Conservation (phyloP, 2,888 invertebrate species). For the Epicampocera succincta region DNA sequence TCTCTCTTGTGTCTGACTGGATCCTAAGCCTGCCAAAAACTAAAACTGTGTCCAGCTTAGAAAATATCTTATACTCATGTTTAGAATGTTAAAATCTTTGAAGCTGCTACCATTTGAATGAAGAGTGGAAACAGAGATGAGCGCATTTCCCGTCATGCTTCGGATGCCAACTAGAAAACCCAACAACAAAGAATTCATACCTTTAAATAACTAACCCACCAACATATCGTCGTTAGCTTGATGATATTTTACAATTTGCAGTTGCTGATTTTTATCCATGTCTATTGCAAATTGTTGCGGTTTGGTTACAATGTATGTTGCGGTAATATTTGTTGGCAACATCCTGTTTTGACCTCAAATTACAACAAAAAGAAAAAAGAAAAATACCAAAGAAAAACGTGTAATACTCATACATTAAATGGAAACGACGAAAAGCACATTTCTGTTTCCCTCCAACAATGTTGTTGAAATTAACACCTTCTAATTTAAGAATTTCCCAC, state of each 20-base stretch:
- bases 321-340: constrained; percentile 68
- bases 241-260: constrained; percentile 45
- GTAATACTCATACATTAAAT: constrained; percentile 43
- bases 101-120: too few species aligned
- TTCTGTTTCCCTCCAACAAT: constrained; percentile 8
- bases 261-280: constrained; percentile 63
- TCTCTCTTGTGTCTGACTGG: too few species aligned
- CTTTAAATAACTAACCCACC: neutral
- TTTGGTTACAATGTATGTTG: constrained; percentile 65
- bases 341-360: constrained; percentile 69
- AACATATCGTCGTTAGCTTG: constrained; percentile 8
- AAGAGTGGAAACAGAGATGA: neutral
- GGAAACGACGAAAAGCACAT: constrained; percentile 28
- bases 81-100: too few species aligned
- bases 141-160: neutral
- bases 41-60: too few species aligned
- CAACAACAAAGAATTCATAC: constrained; percentile 10
- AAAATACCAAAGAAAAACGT: too few species aligned
- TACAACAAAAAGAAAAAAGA: constrained; percentile 45
- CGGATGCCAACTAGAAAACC: too few species aligned
- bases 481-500: constrained; percentile 52
- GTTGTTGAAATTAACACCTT: constrained; percentile 68
- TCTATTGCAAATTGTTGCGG: constrained; percentile 69
- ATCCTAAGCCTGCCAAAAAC: too few species aligned
- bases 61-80: too few species aligned